phyloP scores from a whole-genome alignment of 2,113 vertebrate species.

The Varanus salvator region DNA sequence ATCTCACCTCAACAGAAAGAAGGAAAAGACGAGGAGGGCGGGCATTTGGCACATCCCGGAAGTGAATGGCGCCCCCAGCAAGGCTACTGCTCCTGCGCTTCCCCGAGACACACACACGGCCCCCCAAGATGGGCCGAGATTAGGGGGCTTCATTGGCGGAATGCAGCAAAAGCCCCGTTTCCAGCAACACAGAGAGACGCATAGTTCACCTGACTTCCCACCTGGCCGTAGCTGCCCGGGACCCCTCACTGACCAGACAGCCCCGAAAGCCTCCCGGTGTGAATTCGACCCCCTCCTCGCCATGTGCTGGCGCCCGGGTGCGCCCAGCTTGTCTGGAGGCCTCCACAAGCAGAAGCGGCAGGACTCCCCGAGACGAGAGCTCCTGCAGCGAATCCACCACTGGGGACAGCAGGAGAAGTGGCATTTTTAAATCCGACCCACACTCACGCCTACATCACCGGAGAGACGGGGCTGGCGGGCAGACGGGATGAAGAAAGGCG shows the following conservation, averaged over 20 bases:
- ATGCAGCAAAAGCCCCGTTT: background rate
- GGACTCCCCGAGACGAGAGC: too few relatives aligned
- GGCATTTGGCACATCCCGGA: background rate
- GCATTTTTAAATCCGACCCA: background rate
- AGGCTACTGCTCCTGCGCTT: too few relatives aligned
- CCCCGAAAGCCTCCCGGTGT: too few relatives aligned
- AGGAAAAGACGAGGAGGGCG: background rate
- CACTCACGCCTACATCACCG: background rate
- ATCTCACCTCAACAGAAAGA: too few relatives aligned
- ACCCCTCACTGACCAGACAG: too few relatives aligned
- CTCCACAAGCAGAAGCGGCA: background rate
- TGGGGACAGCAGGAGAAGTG: background rate
- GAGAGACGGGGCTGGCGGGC: too few relatives aligned
- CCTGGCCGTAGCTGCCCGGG: too few relatives aligned
- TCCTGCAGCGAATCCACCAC: background rate
- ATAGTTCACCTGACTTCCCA: too few relatives aligned
- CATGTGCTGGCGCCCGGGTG: background rate
- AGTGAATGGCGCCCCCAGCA: too few relatives aligned
- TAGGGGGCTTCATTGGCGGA: background rate
- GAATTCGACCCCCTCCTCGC: background rate
- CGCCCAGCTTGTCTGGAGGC: background rate
- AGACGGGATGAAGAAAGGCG: background rate
- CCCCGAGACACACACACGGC: background rate
- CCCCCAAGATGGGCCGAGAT: background rate
- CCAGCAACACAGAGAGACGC: background rate